Base-by-base conservation (phyloP, 2,888 invertebrate genomes). In the Embidobia sp. region DNA sequence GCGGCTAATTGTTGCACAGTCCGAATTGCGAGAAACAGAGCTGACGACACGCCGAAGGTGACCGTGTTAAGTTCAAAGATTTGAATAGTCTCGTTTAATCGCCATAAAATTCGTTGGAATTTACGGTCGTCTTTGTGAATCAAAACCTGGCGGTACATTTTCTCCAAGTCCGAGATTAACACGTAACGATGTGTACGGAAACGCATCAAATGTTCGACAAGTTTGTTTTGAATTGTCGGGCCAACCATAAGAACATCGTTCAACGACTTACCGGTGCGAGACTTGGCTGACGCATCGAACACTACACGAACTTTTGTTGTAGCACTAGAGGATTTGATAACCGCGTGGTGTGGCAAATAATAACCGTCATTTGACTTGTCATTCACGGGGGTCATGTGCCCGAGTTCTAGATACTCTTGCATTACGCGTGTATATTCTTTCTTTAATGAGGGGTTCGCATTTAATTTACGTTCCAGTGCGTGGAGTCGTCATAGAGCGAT, bases 341-440 rank as follows among this genome's bases (percentile, higher is more conserved):
- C 61, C 10, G 61, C 48, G 10, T 63, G 61, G 11, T 63, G 61
- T 1, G 37, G 61, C 7, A 63, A 11, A 13, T 48, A 48, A 7
- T 63, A 63, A 7, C 61, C 48, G 8, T 16, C 16, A 0, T 8
- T 2, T 11, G 10, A 0, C 16, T 8, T 16, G 15, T 8, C 8
- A n/a, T 61, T 11, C 26, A 31, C n/a, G 13, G 29, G 8, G 1
- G 8, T 19, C 64, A 64, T 64, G 15, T 51, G 64, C 2, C 29
- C 18, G 0, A 42, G n/a, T n/a, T 64, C 51, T 10, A 31, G 29
- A 26, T 64, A 64, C 18, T 64, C 51, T 19, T 51, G 16, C 6
- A 64, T 7, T 0, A 33, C n/a, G 4, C 22, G 19, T 8, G 29
- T 1, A 10, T 64, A 64, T 0, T n/a, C 19, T 1, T 27, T 3